Conservation (phyloP, 2,113 vertebrate genomes). For the Bambusicola thoracicus region DNA sequence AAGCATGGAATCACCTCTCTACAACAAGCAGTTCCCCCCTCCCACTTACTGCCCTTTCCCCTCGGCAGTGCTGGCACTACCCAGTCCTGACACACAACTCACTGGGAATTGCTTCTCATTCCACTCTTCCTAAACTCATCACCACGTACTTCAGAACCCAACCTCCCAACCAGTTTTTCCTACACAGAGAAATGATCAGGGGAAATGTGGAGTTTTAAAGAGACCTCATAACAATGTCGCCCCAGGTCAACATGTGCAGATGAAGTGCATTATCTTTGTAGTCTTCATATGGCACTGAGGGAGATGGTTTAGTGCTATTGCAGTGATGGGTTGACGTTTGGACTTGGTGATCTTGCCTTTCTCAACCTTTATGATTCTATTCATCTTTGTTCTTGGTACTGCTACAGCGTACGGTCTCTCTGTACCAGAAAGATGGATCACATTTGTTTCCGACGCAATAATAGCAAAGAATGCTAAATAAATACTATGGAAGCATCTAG, state of each 20-base stretch:
- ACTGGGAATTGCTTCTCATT: not conserved
- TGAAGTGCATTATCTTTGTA: not conserved
- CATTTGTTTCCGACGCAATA: not conserved
- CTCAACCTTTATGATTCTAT: too few species aligned
- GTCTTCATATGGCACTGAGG: not conserved
- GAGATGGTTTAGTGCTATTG: too few species aligned
- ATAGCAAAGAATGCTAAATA: not conserved
- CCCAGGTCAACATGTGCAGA: not conserved
- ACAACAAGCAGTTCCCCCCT: not conserved
- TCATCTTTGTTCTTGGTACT: not conserved
- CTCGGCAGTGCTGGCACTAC: not conserved
- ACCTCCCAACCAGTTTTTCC: not conserved
- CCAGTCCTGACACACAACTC: not conserved
- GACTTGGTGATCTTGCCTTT: too few species aligned
- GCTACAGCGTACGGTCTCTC: not conserved
- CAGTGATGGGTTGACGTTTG: too few species aligned
- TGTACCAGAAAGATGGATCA: not conserved
- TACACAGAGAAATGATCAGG: not conserved
- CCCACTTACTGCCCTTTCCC: not conserved
- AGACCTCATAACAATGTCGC: not conserved
- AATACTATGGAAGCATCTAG: slow-evolving; percentile 10
- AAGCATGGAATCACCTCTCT: not conserved
- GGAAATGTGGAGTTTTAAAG: not conserved
- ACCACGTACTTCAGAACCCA: not conserved
- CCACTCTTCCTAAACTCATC: not conserved